Percentiles rank a stretch among this genome's conserved stretches.
Evolutionary conservation across 1,140 invertebrate genomes (phyloP).

Genomic region (Magallana gigas): DNA sequence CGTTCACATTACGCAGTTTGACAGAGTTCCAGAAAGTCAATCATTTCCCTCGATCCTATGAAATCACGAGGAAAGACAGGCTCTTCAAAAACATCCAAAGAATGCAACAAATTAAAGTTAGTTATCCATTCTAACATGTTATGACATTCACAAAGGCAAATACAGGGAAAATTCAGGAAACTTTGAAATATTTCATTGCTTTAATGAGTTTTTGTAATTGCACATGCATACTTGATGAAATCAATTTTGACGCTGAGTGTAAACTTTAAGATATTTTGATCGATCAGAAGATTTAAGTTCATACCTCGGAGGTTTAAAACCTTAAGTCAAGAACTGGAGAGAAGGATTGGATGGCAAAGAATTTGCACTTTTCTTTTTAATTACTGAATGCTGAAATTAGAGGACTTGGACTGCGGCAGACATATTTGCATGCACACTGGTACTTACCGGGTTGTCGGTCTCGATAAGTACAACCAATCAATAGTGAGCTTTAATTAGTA

Average conservation of each 20-base stretch:
- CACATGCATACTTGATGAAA: background rate
- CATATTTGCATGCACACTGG: background rate
- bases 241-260: background rate
- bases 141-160: background rate
- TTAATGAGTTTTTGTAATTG: background rate
- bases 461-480: background rate
- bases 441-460: background rate
- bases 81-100: conserved; percentile 81
- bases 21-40: conserved; percentile 93
- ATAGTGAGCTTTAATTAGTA: background rate
- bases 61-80: conserved; percentile 80
- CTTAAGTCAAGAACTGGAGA: background rate
- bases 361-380: background rate
- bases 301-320: background rate
- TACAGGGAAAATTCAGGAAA: background rate
- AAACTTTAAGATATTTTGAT: background rate
- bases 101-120: conserved; percentile 89
- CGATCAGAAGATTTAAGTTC: background rate
- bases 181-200: background rate
- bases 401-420: background rate
- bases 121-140: background rate
- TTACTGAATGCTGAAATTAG: background rate
- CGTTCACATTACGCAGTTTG: conserved; percentile 89
- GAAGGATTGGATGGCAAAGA: background rate
- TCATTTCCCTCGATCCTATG: conserved; percentile 93